A percentile compares a stretch with the other conserved stretches of the same genome.
Conservation (phyloP, 37 sponge, comb jelly and placozoan genomes). For the Beroe forskalii region DNA sequence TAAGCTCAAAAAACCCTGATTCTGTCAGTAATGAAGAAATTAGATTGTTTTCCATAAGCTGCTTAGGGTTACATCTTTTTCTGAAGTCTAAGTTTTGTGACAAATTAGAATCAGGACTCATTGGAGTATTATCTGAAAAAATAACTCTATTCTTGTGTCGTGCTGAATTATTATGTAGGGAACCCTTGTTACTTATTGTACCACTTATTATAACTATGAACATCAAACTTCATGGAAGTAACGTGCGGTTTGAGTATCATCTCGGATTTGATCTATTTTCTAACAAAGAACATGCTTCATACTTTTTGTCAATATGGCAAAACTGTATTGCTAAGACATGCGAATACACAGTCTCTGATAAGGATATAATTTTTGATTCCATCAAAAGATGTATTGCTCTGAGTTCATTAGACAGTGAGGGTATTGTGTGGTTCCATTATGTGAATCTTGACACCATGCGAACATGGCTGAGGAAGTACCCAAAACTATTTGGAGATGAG, state of each 20-base stretch:
- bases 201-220: not conserved
- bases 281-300: not conserved
- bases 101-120: not conserved
- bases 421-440: conserved; percentile 4
- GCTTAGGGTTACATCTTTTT: not conserved
- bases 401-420: not conserved
- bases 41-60: not conserved
- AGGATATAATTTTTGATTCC: not conserved
- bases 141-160: not conserved
- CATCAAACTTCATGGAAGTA: not conserved
- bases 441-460: conserved; percentile 7
- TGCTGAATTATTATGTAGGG: not conserved
- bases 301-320: not conserved
- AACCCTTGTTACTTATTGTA: not conserved
- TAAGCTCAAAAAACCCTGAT: not conserved
- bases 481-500: not conserved
- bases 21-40: not conserved
- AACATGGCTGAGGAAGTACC: not conserved
- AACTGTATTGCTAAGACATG: not conserved
- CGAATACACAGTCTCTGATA: not conserved
- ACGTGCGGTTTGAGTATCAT: not conserved
- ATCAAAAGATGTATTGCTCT: not conserved
- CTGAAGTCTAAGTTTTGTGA: not conserved
- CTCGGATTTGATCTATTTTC: not conserved
- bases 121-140: not conserved